Base-by-base conservation (phyloP, 1,140 invertebrate genomes). In the Leguminivora glycinivorella region DNA sequence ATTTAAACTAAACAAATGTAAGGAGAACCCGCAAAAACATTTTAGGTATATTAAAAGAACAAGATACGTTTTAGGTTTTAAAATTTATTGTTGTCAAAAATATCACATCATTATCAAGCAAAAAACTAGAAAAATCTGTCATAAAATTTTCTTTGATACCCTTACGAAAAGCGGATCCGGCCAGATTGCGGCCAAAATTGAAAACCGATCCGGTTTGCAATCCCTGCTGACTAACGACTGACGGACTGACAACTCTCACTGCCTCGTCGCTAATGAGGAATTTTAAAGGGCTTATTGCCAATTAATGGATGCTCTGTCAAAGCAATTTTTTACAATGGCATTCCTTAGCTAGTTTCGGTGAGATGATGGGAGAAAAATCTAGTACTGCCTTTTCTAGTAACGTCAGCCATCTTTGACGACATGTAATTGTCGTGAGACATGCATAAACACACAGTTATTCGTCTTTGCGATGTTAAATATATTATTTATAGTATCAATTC, bases 281-380 rank as follows among this genome's bases (percentile, higher is more conserved):
- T 47, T 47, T 47, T 47, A 47, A 22, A 52, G 19, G 19, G 47
- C 17, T 0, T 52, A 52, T 52, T 22, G 19, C 47, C 19, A 22
- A 22, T 52, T 52, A 52, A 52, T 52, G 47, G 47, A 22, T 2
- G 19, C 7, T 19, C 47, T 22, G 5, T 19, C 43, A 47, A 17
- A 47, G 43, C 1, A 38, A 38, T 47, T 47, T 47, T 47, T 47
- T 47, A 19, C 47, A 52, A 52, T 52, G 22, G 9, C 47, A 52
- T 52, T 52, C 47, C 47, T 4, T 52, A 5, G 19, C n/a, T 17
- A 52, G 14, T 52, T 22, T 52, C 17, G 47, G n/a, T 17, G n/a
- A 52, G 47, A 52, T 52, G 7, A 17, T 52, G 47, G 47, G 47
- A 52, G 47, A 52, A 52, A 52, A 22, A 52, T 52, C 47, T 10